These are phyloP conservation scores for Tricholaema leucomelas DNA, from an alignment of 2,113 vertebrate species.

Conservation along the genomic window DNA sequence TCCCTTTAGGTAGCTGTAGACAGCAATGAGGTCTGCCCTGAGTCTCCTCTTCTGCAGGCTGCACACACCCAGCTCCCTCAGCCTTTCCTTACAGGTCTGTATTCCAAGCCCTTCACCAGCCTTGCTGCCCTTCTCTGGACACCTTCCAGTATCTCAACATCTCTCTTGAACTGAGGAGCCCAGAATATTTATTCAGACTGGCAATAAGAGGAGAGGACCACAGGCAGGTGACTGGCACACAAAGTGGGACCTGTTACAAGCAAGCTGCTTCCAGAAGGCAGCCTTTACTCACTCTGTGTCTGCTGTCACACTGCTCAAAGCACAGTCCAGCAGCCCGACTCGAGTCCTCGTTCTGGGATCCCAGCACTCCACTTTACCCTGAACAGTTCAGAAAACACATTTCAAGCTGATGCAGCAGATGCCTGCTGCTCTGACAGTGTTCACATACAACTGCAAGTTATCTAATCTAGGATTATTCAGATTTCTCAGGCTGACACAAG, in stretches of 20 bases:
- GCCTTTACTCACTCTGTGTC: slow-evolving; percentile 85
- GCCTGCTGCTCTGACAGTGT: not conserved
- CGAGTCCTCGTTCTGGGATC: slow-evolving; percentile 88
- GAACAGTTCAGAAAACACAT: not conserved
- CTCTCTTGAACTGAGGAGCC: too few relatives aligned
- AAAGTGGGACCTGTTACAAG: not conserved
- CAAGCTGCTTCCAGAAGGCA: not conserved
- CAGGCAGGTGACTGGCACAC: not conserved
- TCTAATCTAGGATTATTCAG: not conserved
- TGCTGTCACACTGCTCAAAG: slow-evolving; percentile 87
- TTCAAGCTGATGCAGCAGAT: not conserved
- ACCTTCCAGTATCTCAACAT: too few relatives aligned
- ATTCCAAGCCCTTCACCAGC: too few relatives aligned
- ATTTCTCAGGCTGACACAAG: not conserved
- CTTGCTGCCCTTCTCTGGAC: too few relatives aligned
- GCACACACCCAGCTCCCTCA: too few relatives aligned
- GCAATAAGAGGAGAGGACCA: not conserved
- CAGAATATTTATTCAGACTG: not conserved
- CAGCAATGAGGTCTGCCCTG: too few relatives aligned
- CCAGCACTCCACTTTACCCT: slow-evolving; percentile 98
- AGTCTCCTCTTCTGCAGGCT: too few relatives aligned
- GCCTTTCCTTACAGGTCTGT: too few relatives aligned
- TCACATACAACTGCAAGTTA: not conserved
- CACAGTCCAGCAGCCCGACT: slow-evolving; percentile 91
- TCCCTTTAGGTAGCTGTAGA: too few relatives aligned